phyloP scores from a whole-genome alignment of 2,888 invertebrate species.

The Amaurobius ferox region DNA sequence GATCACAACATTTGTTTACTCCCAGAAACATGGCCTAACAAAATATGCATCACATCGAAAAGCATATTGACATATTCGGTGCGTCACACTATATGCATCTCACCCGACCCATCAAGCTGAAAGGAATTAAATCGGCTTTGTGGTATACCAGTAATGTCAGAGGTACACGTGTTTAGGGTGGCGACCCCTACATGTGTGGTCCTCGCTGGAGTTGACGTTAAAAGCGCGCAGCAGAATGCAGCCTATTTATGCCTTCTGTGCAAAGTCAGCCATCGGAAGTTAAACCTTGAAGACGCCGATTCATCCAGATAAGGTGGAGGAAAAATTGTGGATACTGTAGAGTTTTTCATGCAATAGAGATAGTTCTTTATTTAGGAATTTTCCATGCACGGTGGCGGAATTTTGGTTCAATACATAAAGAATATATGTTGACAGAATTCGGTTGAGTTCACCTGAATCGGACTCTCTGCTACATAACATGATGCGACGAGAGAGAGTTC shows the following conservation, averaged over 20 bases:
- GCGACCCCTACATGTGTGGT: conserved; percentile 30
- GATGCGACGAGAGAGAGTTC: no score
- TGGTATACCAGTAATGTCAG: background rate
- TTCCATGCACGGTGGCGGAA: no score
- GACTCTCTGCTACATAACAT: no score
- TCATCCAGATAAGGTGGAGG: background rate
- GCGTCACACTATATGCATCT: background rate
- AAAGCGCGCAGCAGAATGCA: background rate
- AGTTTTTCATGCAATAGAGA: background rate
- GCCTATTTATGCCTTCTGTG: conserved; percentile 35
- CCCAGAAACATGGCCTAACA: background rate
- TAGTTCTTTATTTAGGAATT: no score
- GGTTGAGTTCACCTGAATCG: no score
- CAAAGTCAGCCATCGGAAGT: conserved; percentile 58
- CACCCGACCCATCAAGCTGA: background rate
- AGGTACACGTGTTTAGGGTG: background rate
- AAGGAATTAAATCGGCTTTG: background rate
- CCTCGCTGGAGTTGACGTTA: conserved; percentile 2
- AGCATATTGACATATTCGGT: background rate
- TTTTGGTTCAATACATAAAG: no score
- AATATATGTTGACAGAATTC: no score
- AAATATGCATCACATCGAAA: no score
- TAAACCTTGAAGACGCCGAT: conserved; percentile 45
- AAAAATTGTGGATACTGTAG: background rate
- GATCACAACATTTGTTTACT: background rate